These are phyloP conservation scores for Ailuropoda melanoleuca DNA, from an alignment of 2,113 vertebrate genomes.

Conservation along the genomic window DNA sequence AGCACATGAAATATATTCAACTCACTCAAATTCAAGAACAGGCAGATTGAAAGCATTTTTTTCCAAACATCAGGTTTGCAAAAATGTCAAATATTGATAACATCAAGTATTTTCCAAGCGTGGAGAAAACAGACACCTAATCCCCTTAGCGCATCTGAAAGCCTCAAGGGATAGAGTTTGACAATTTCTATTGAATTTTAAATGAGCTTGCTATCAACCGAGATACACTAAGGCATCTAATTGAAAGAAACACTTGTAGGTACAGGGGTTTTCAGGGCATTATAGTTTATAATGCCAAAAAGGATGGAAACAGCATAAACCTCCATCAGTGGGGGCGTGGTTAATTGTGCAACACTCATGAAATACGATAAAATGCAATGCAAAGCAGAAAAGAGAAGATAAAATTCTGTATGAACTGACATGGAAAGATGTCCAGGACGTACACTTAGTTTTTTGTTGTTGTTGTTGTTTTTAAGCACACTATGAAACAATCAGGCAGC, in stretches of 20 bases:
- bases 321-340: not conserved
- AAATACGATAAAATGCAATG: not conserved
- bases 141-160: not conserved
- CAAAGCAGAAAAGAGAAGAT: not conserved
- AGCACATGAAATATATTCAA: not conserved
- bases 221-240: not conserved
- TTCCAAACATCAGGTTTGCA: not conserved
- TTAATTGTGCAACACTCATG: not conserved
- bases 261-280: not conserved
- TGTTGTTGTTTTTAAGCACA: not conserved
- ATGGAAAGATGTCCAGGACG: not conserved
- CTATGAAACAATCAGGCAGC: not conserved
- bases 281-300: not conserved
- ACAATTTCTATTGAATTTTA: not conserved
- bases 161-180: not conserved
- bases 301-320: not conserved
- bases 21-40: not conserved
- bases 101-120: not conserved
- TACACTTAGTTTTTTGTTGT: not conserved
- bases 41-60: not conserved
- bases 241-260: not conserved
- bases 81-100: constrained; percentile 5
- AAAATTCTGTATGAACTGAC: not conserved
- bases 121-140: not conserved
- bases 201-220: not conserved